Base-by-base conservation (phyloP, 2,888 invertebrate species). In the Acronicta psi region DNA sequence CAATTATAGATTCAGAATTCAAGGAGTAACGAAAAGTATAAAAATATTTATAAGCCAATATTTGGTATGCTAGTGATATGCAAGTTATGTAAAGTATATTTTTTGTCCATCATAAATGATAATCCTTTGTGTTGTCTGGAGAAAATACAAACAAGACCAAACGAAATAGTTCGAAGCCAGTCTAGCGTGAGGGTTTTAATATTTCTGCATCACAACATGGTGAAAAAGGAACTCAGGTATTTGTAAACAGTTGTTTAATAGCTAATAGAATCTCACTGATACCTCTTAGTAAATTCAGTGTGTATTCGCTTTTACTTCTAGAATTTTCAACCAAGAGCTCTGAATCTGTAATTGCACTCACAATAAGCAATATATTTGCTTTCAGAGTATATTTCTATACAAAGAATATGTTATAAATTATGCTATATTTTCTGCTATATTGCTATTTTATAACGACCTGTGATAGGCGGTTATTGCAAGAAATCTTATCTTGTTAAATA, bases 341-440 rank as follows among this genome's bases (percentile, higher is more conserved):
- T 63, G 42, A 51, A 42, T 59, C 42, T 51, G 42, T 16, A 34
- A n/a, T 34, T 34, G 45, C 13, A 44, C 11, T n/a, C 37, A 37
- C 23, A 1, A n/a, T 3, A 34, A 8, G 53, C 56, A 51, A 55
- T 63, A 52, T 46, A 55, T 53, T 58, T 41, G 41, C 42, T 43
- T 59, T 42, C 58, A 64, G 46, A 73, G 45, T 69, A 71, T 66
- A 71, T 73, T 72, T 77, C 65, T 76, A 70, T 58, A 71, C 34
- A 37, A 53, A 46, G 18, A 53, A 37, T 42, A 54, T 14, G 31
- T 60, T 58, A 9, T 25, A 23, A 9, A 56, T 57, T 42, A 54
- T 51, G 60, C 65, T 60, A 72, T 73, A 59, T 69, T 75, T 71
- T 74, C 66, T 70, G 64, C 71, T 71, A 59, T 60, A 36, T 59